A percentile compares a stretch with the other conserved stretches of the same genome.
These are phyloP conservation scores for Chaenocephalus aceratus DNA, from an alignment of 2,113 vertebrate genomes.

Conservation along the genomic window DNA sequence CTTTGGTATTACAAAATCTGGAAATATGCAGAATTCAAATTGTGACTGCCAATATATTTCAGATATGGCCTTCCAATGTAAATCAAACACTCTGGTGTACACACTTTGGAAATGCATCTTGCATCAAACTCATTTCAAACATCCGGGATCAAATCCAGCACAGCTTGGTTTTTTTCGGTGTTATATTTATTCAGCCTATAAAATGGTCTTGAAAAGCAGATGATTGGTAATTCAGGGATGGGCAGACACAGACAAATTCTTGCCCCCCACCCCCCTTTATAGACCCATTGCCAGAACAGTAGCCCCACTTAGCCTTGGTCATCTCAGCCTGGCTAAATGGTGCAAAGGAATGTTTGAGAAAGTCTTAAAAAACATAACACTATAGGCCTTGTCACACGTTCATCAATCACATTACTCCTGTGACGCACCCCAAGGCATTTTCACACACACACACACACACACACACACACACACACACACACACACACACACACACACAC, in stretches of 20 bases:
- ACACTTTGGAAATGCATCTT: background rate
- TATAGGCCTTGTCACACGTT: conserved; percentile 52
- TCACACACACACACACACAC: conserved; percentile 27
- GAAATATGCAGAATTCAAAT: background rate
- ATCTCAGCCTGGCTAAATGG: conserved; percentile 27
- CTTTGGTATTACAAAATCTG: too few relatives aligned
- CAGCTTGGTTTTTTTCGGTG: background rate
- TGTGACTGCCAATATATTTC: background rate
- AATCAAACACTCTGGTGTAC: background rate
- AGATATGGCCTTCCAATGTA: background rate
- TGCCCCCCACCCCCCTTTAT: background rate
- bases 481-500: conserved; percentile 18
- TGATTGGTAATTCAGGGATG: background rate
- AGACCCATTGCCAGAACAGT: conserved; percentile 26
- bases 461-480: conserved; percentile 21
- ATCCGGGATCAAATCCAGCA: background rate
- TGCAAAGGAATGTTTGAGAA: conserved; percentile 51
- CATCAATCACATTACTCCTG: conserved; percentile 58
- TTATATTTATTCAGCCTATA: too few relatives aligned
- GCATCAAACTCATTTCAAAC: background rate
- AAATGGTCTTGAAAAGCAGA: background rate
- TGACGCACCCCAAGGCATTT: conserved; percentile 44
- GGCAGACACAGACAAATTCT: background rate
- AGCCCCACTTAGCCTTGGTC: conserved; percentile 31
- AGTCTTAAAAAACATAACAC: conserved; percentile 44